Conservation (phyloP, 2,113 vertebrate species). For the Serranochromis macrocephalus region DNA sequence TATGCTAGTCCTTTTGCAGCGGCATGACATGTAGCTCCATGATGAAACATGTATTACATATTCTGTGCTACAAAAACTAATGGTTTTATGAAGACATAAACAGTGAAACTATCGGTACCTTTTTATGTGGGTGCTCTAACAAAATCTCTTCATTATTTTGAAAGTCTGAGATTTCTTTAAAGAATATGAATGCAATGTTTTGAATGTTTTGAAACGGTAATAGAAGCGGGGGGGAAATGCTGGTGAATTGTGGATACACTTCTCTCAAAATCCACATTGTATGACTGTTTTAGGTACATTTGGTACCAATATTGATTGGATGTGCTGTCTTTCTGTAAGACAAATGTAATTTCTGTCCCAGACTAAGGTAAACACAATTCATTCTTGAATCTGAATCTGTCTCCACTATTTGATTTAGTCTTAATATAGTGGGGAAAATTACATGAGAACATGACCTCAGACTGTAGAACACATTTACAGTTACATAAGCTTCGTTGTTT, state of each 20-base stretch:
- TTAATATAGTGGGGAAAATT: neutral
- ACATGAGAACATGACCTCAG: neutral
- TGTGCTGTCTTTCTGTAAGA: neutral
- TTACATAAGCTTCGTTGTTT: neutral
- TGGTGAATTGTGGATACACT: neutral
- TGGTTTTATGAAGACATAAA: neutral
- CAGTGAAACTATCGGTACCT: neutral
- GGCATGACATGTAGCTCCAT: neutral
- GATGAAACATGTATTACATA: neutral
- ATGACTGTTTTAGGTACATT: neutral
- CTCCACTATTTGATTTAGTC: neutral
- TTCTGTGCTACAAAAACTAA: neutral
- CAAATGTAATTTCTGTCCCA: neutral
- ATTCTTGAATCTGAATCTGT: neutral
- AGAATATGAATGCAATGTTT: neutral
- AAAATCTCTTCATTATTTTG: neutral
- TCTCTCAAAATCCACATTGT: neutral
- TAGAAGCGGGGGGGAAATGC: rapidly evolving
- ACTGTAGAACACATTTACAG: neutral
- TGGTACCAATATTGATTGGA: neutral
- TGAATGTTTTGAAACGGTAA: neutral
- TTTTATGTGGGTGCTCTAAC: neutral
- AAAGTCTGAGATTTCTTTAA: neutral
- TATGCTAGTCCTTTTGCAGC: neutral
- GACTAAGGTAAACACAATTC: neutral